Evolutionary conservation across 2,888 invertebrate genomes (phyloP), one percentile per base, ranked within the genome.

Genomic region (Polydrusus pterygomalis): DNA sequence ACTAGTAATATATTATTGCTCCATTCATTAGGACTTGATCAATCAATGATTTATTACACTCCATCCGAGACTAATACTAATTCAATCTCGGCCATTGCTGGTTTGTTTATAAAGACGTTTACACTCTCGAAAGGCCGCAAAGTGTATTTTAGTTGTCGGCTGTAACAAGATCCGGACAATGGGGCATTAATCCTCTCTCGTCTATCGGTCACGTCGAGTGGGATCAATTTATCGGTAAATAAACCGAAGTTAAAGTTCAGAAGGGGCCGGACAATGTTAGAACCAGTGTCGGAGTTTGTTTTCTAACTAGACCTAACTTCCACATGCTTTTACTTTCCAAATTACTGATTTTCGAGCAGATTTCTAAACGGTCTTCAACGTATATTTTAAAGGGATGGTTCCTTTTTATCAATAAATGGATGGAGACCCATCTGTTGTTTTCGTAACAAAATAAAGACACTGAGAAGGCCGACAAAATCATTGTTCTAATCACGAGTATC

Each of bases 161-260:
- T 18, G 58, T 38, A 60, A 60, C 58, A 38, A 40, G 58, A 60
- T 60, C 58, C 58, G 18, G 58, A 60, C 58, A 60, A 60, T 38
- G 18, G 58, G 18, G 30, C 56, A 60, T 60, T 60, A 60, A 60
- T 60, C 58, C 58, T 60, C 17, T 60, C 17, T 34, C 38, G 38
- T 38, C 40, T 60, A 60, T 60, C 58, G 58, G 58, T 60, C 58
- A 60, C 58, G 58, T 60, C 38, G 58, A 60, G 58, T 60, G 58
- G 38, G 58, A 60, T 60, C 58, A 60, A 60, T 60, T 60, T 60
- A 60, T 60, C 58, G 58, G 58, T 38, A 60, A 60, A 60, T 60
- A 60, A 60, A 60, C 58, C 17, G 17, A 9, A 60, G 58, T 38
- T 60, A 18, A 60, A 60, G 58, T 60, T 60, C 58, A 56, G 18